Evolutionary conservation across 2,797 vertebrate species (phyloP), one percentile per base, ranked within the genome.

Genomic region (Lutjanus campechanus): DNA sequence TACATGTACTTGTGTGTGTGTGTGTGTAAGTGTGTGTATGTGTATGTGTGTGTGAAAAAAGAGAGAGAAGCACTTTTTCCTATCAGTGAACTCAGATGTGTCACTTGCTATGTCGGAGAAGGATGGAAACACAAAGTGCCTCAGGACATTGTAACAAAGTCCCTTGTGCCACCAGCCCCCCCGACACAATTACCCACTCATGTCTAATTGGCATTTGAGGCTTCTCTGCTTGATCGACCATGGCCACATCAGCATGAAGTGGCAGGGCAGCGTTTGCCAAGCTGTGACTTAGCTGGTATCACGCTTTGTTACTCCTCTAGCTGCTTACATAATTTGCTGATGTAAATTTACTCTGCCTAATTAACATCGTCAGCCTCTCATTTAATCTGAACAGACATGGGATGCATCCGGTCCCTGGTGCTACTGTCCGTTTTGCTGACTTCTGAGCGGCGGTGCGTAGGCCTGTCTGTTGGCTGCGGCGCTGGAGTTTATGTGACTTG

Each of bases 241-340:
- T 94, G 92, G 90, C 87, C 92, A 91, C 91, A 93, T 93, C 95
- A 95, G 95, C 94, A 94, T 94, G 94, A 96, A 96, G 95, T 95
- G 95, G 94, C 93, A 92, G 92, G 88, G 86, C 93, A 93, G 91
- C 68, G 85, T 88, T 94, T 85, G 91, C 93, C 92, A 96, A 95
- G 95, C 95, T 95, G 95, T 93, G 95, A 95, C 93, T 95, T 94
- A 95, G 93, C 96, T 94, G 95, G 94, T 95, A 94, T 93, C 94
- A 94, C 92, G 94, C 94, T 95, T 93, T 95, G 93, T 94, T 95
- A 93, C 91, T 90, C 93, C 89, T 88, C 86, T 83, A 88, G 93
- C 92, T 92, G 92, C 93, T 96, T 96, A 95, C 95, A 95, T 95
- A 95, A 96, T 95, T 93, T 91, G 87, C 93, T 86, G 88, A 95